Evolutionary conservation across 2,797 vertebrate species (phyloP).

Genomic region (Pseudocheirus occidentalis): DNA sequence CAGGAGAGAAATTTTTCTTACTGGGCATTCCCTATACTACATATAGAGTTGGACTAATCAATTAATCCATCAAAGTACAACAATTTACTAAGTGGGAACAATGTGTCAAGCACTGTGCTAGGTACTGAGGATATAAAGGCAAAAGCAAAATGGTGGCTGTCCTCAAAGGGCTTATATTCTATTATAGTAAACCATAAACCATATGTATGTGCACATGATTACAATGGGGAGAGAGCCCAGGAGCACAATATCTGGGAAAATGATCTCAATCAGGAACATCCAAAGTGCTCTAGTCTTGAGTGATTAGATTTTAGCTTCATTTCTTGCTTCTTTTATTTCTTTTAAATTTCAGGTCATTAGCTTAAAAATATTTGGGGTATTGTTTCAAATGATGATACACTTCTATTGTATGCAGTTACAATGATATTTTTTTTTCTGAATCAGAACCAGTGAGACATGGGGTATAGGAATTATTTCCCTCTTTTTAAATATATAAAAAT

Average conservation of each 20-base stretch:
- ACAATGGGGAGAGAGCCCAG: neutral
- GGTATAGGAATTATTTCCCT: neutral
- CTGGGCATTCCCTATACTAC: neutral
- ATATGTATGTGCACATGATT: neutral
- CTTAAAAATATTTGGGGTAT: neutral
- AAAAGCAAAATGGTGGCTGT: neutral
- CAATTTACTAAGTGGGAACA: neutral
- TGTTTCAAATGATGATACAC: neutral
- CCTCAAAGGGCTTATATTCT: neutral
- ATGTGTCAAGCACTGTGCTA: neutral
- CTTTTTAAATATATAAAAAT: neutral
- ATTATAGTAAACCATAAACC: neutral
- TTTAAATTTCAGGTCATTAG: neutral
- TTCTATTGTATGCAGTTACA: neutral
- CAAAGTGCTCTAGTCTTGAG: neutral
- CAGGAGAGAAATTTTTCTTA: neutral
- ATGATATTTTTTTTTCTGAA: neutral
- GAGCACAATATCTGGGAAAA: neutral
- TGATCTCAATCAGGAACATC: neutral
- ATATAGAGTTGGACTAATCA: neutral
- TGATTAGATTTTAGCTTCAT: neutral
- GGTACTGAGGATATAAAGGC: neutral
- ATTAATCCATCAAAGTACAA: neutral
- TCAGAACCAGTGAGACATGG: neutral
- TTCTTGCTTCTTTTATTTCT: neutral